Percentiles rank a stretch among this genome's conserved stretches.
These are phyloP conservation scores for Drosophila barbarae DNA, from an alignment of 2,888 invertebrate species.

Conservation along the genomic window DNA sequence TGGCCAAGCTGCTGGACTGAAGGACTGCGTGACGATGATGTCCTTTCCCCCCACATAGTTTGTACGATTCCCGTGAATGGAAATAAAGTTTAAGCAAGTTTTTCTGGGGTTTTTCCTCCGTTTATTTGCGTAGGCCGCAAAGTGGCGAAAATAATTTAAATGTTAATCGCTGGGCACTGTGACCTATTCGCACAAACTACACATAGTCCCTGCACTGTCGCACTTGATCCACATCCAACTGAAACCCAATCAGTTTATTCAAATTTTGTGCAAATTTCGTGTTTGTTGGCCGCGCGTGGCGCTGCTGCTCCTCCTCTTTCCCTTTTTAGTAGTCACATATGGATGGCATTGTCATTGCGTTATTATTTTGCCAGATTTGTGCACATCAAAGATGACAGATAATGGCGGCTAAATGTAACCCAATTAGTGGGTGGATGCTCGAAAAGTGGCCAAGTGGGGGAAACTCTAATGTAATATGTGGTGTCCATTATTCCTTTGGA, in stretches of 20 bases:
- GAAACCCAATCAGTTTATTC: conserved; percentile 77
- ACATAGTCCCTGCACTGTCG: conserved; percentile 22
- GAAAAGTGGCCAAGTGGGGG: background rate
- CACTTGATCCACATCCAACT: conserved; percentile 23
- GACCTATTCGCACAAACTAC: conserved; percentile 36
- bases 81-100: conserved; percentile 47
- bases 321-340: conserved; percentile 23
- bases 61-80: conserved; percentile 13
- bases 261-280: conserved; percentile 76
- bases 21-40: background rate
- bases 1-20: conserved; percentile 64
- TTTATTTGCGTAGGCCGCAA: conserved; percentile 33
- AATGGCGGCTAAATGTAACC: conserved; percentile 47
- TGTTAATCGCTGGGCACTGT: conserved; percentile 51
- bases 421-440: conserved; percentile 47
- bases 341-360: conserved; percentile 30
- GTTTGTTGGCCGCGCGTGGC: conserved; percentile 31
- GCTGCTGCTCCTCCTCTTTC: background rate
- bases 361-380: conserved; percentile 36
- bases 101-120: conserved; percentile 20
- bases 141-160: conserved; percentile 60
- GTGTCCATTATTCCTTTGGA: background rate
- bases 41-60: conserved; percentile 1
- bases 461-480: background rate
- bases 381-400: conserved; percentile 57